A percentile compares a stretch with the other conserved stretches of the same genome.
These are phyloP conservation scores for Characodon lateralis DNA, from an alignment of 2,797 vertebrate species.

Conservation along the genomic window DNA sequence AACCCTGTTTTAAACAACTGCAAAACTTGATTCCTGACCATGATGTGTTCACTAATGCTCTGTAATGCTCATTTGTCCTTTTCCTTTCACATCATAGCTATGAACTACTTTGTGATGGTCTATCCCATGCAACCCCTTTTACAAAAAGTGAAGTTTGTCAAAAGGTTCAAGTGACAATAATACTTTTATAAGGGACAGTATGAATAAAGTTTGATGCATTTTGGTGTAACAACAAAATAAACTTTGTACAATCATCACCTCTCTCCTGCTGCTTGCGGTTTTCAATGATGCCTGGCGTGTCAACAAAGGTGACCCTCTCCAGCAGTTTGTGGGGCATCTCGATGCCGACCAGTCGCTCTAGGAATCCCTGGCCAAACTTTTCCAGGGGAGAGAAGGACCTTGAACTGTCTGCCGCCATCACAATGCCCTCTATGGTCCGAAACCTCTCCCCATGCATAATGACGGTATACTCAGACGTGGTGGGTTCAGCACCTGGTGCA, in stretches of 20 bases:
- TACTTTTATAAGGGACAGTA: too few relatives aligned
- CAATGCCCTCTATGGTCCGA: conserved; percentile 93
- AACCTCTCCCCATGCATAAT: conserved; percentile 95
- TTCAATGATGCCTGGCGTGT: conserved; percentile 96
- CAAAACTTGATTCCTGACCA: too few relatives aligned
- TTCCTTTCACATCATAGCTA: not conserved
- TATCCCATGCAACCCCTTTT: not conserved
- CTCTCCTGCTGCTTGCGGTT: conserved; percentile 99
- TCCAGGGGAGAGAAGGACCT: conserved; percentile 94
- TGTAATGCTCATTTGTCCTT: too few relatives aligned
- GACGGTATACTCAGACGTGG: conserved; percentile 97
- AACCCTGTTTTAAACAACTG: not conserved
- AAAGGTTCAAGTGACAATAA: too few relatives aligned
- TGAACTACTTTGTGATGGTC: not conserved
- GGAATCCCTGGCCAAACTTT: conserved; percentile 96
- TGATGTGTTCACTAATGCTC: too few relatives aligned
- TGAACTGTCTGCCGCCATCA: conserved; percentile 96
- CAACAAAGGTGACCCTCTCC: conserved; percentile 93
- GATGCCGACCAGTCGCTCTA: conserved; percentile 94
- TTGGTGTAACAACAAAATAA: too few relatives aligned
- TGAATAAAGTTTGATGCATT: too few relatives aligned
- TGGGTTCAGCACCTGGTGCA: conserved; percentile 92
- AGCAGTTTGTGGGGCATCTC: conserved; percentile 97
- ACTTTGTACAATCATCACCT: conserved; percentile 76
- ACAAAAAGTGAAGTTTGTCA: too few relatives aligned